These are phyloP conservation scores for Fragum whitleyi DNA, from an alignment of 2,888 invertebrate species.

Conservation along the genomic window DNA sequence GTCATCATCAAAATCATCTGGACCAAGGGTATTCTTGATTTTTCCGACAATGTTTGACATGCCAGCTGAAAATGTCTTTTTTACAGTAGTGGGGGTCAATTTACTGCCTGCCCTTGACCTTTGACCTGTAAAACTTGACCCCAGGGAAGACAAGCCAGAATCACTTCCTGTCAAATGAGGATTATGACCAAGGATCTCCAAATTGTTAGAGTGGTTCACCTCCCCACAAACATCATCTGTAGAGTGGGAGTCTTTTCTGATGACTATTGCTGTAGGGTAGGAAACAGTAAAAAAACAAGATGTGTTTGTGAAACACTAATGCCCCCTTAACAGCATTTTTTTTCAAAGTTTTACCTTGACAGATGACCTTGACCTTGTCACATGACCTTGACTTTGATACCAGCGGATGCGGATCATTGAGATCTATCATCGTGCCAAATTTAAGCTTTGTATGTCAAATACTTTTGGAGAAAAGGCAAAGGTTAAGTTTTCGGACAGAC, in stretches of 20 bases:
- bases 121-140: conserved; percentile 45
- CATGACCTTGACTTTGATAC: too few species aligned
- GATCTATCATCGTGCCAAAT: too few species aligned
- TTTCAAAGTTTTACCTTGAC: too few species aligned
- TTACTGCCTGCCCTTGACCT: conserved; percentile 62
- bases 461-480: too few species aligned
- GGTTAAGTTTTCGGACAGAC: too few species aligned
- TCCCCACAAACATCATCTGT: conserved; percentile 49
- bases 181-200: conserved; percentile 44
- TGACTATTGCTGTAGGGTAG: not conserved
- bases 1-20: conserved; percentile 88
- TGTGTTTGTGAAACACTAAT: too few species aligned
- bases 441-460: too few species aligned
- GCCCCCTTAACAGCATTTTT: too few species aligned
- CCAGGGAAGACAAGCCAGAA: conserved; percentile 70
- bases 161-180: conserved; percentile 67
- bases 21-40: conserved; percentile 77
- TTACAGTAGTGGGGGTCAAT: conserved; percentile 86
- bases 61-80: conserved; percentile 92
- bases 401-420: too few species aligned
- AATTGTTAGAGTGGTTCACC: conserved; percentile 19
- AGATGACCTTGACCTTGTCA: too few species aligned
- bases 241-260: conserved; percentile 51
- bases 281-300: too few species aligned
- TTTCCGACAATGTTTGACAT: conserved; percentile 91